A percentile compares a stretch with the other conserved stretches of the same genome.
Evolutionary conservation across 2,113 vertebrate genomes (phyloP).

Genomic region (Myocastor coypus): DNA sequence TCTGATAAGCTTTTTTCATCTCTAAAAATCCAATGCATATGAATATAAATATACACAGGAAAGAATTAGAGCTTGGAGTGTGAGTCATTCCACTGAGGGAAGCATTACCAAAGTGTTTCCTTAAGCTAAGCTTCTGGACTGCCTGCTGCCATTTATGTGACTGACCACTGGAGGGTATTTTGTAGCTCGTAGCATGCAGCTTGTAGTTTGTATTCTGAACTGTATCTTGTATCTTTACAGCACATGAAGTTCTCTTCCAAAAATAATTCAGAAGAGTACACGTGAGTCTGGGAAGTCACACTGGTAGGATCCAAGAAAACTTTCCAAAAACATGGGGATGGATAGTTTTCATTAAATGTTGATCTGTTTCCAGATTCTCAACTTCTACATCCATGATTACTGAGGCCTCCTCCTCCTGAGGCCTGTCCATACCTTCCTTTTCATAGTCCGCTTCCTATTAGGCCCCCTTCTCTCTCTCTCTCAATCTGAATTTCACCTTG

Average conservation of each 20-base stretch:
- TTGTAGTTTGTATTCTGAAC: constrained; percentile 6
- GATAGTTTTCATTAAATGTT: not conserved
- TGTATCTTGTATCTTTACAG: not conserved
- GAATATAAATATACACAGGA: not conserved
- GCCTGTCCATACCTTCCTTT: not conserved
- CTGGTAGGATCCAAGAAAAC: not conserved
- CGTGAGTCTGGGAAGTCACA: not conserved
- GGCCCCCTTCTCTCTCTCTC: not conserved
- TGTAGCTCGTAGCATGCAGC: not conserved
- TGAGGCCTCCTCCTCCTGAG: not conserved
- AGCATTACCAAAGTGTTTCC: not conserved
- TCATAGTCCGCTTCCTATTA: not conserved
- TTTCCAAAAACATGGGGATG: not conserved
- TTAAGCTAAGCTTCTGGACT: not conserved
- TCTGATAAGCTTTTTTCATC: not conserved
- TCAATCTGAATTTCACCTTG: not conserved
- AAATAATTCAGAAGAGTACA: not conserved
- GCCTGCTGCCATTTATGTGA: not conserved
- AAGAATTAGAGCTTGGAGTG: constrained; percentile 17
- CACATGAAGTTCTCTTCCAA: not conserved
- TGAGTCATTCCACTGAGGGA: not conserved
- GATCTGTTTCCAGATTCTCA: not conserved
- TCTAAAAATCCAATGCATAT: constrained; percentile 3
- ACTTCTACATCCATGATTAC: not conserved
- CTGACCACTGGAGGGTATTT: constrained; percentile 26